Conservation (phyloP, 2,888 invertebrate genomes). For the Acanthococcus lagerstroemiae region DNA sequence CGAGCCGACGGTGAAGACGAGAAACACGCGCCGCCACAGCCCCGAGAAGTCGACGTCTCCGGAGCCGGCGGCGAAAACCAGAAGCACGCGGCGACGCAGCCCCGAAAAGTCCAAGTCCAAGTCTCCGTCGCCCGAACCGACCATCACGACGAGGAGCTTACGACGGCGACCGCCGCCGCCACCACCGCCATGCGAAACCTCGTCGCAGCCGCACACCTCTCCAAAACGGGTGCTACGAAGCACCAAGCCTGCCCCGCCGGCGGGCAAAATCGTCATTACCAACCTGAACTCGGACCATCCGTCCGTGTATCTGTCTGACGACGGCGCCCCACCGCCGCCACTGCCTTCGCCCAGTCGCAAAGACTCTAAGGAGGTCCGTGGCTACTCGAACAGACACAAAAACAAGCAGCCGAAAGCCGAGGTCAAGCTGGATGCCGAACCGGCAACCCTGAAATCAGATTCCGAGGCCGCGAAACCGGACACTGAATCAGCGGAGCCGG, state of each 20-base stretch:
- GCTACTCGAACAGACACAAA: conserved; percentile 16
- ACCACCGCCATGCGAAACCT: background rate
- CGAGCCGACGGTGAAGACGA: background rate
- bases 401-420: background rate
- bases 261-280: conserved; percentile 25
- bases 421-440: background rate
- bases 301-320: conserved; percentile 5
- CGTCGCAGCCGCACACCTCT: conserved; percentile 2
- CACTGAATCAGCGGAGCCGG: background rate
- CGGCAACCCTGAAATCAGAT: no score
- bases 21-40: background rate
- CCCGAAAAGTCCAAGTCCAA: conserved; percentile 1
- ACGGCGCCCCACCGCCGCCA: background rate
- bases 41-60: conserved; percentile 19
- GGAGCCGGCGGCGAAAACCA: conserved; percentile 14
- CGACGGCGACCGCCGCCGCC: conserved; percentile 3
- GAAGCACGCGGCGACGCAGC: conserved; percentile 19
- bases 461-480: no score
- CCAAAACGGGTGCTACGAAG: conserved; percentile 20
- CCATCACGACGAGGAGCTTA: conserved; percentile 33
- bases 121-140: conserved; percentile 12
- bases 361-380: conserved; percentile 17
- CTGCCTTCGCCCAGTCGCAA: conserved; percentile 9
- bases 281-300: conserved; percentile 27
- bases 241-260: conserved; percentile 3